Base-by-base conservation (phyloP, 2,113 vertebrate species). In the Seriola dumerili region DNA sequence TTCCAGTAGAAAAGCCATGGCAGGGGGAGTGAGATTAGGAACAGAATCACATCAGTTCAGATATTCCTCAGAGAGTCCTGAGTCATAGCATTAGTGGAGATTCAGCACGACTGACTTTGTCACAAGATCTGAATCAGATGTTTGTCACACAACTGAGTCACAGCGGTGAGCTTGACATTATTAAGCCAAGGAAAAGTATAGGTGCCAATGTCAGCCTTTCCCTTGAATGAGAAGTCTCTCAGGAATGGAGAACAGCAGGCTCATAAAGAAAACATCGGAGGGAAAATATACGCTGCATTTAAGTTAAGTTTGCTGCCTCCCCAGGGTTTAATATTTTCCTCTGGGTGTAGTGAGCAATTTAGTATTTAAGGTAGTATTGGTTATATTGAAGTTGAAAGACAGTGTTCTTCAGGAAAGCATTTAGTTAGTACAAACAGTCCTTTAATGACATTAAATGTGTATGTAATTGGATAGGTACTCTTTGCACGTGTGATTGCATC, bases 111-210 rank as follows among this genome's bases (percentile, higher is more conserved):
- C 11, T 54, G 59, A 75, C 11, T 23, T 48, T 75, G 80, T 89
- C 87, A 76, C 69, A 78, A 78, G 78, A 58, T 89, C 78, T 85
- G 86, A 90, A 61, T 90, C 89, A 85, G 73, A 85, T 78, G 73
- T 84, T 77, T 78, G 79, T 85, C 78, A 59, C 77, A 46, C 10
- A 63, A 74, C 62, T 89, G 87, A 90, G 78, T 93, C 89, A 90
- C 64, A 70, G 59, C 72, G 58, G 25, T 29, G 59, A 84, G 77
- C 52, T 48, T 32, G 54, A 59, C 71, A 13, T 80, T 61, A 63
- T 76, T 46, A 25, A 76, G 72, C 48, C 32, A 38, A 59, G 32
- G 55, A 73, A 87, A 80, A 87, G 36, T 86, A 77, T 70, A 87
- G 64, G 70, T 84, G 83, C 83, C 77, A 32, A 73, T 85, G 70